phyloP scores from a whole-genome alignment of 2,888 invertebrate genomes.

The Scelioninae gen. 1 region DNA sequence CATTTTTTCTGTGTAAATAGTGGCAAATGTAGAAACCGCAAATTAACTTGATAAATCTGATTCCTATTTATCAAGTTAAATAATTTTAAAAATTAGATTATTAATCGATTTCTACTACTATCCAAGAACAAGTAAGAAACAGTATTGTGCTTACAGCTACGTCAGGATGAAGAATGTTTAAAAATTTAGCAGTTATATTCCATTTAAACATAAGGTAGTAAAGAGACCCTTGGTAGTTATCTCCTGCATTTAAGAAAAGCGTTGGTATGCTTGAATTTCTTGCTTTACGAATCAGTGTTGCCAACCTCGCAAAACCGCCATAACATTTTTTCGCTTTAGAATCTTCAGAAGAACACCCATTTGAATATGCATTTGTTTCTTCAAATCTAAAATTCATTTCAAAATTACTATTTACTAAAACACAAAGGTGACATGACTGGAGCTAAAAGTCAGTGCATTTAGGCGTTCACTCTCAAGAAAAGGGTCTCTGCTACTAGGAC shows the following conservation, averaged over 20 bases:
- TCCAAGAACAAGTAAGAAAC: no score
- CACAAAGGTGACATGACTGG: no score
- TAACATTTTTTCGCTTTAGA: conserved; percentile 88
- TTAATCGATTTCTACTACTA: no score
- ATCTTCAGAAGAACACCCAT: conserved; percentile 85
- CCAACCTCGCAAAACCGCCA: conserved; percentile 94
- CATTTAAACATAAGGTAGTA: conserved; percentile 94
- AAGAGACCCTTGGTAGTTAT: conserved; percentile 94
- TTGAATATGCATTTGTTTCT: conserved; percentile 90
- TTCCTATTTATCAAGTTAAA: no score
- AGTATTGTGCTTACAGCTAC: conserved; percentile 90
- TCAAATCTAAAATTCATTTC: conserved; percentile 89
- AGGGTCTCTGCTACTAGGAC: no score
- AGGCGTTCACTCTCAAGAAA: no score
- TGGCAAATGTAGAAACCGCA: no score
- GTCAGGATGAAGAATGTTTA: conserved; percentile 92
- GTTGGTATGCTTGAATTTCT: conserved; percentile 86
- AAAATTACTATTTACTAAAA: no score
- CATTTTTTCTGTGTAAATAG: no score
- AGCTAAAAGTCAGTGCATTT: no score
- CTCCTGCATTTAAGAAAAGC: conserved; percentile 95
- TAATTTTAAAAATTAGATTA: conserved; percentile 8
- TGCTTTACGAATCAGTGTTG: conserved; percentile 87
- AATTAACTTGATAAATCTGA: no score
- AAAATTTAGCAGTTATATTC: conserved; percentile 90